Evolutionary conservation across 2,888 invertebrate species (phyloP), one percentile per base, ranked within the genome.

Genomic region (Actias luna): DNA sequence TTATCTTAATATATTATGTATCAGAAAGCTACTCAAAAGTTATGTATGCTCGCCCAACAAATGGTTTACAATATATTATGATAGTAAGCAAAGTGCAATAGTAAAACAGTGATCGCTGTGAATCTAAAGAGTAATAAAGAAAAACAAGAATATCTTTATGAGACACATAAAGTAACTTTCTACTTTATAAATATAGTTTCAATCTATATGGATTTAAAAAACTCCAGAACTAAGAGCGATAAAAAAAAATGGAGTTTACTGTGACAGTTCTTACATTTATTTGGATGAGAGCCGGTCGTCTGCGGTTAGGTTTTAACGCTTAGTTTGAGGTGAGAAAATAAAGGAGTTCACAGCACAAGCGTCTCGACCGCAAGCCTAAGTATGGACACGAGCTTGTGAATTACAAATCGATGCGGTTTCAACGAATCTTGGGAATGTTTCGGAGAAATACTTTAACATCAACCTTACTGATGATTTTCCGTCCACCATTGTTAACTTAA

Each of bases 241-340:
- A 33, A 33, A 33, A 33, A 33, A 42, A 42, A 42, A 5, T n/a
- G 18, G 27, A 52, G 14, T 52, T 14, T n/a, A 55, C 27, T 55
- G 29, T 39, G 55, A 57, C 36, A 29, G 10, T 42, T 31, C 36
- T 27, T 59, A 27, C 63, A 62, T 50, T 62, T 27, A 58, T 63
- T 61, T 46, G 42, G 57, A 58, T 39, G 29, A 29, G 42, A 29
- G 14, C 31, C 42, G 31, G 31, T 27, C n/a, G 39, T 69, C 71
- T 88, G 89, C 71, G 88, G 89, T 88, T 64, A 75, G 65, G 63
- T 67, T 78, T 86, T 84, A 83, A 84, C 79, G 87, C 80, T 80
- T 78, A 82, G 78, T 84, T 84, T 75, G 75, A 77, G 73, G 67
- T 69, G 64, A 18, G 39, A 70, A 70, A 74, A 77, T 75, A 80